Percentiles rank a stretch among this genome's conserved stretches.
Evolutionary conservation across 2,113 vertebrate genomes (phyloP).

Genomic region (Scomber scombrus): DNA sequence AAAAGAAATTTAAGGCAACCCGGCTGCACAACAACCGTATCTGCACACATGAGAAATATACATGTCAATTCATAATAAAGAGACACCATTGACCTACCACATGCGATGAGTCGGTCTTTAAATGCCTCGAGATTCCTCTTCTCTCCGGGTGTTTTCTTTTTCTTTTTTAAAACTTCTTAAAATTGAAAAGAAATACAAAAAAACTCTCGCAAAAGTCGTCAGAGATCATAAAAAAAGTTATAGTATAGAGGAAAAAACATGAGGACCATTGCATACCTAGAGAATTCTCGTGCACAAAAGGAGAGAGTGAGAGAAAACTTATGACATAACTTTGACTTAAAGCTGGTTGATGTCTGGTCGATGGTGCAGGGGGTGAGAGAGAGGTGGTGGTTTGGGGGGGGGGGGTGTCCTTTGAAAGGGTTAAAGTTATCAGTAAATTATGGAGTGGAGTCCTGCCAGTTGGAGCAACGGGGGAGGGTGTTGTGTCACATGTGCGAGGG

Average conservation of each 20-base stretch:
- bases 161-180: not conserved
- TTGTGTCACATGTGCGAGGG: conserved; percentile 47
- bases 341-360: conserved; percentile 22
- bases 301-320: conserved; percentile 25
- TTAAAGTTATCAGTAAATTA: conserved; percentile 82
- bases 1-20: not conserved
- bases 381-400: conserved; percentile 15
- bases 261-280: not conserved
- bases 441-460: conserved; percentile 82
- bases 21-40: no score
- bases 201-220: not conserved
- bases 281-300: not conserved
- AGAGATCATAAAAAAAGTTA: not conserved
- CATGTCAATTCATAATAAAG: not conserved
- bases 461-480: conserved; percentile 59
- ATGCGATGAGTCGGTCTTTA: conserved; percentile 15
- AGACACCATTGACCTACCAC: conserved; percentile 50
- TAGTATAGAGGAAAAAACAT: not conserved
- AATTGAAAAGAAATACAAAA: not conserved
- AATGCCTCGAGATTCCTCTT: conserved; percentile 19
- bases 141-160: not conserved
- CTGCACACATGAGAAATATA: not conserved
- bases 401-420: conserved; percentile 48
- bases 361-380: not conserved
- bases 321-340: conserved; percentile 53